Conservation (phyloP, 2,797 vertebrate genomes). For the Phoeniculus purpureus region DNA sequence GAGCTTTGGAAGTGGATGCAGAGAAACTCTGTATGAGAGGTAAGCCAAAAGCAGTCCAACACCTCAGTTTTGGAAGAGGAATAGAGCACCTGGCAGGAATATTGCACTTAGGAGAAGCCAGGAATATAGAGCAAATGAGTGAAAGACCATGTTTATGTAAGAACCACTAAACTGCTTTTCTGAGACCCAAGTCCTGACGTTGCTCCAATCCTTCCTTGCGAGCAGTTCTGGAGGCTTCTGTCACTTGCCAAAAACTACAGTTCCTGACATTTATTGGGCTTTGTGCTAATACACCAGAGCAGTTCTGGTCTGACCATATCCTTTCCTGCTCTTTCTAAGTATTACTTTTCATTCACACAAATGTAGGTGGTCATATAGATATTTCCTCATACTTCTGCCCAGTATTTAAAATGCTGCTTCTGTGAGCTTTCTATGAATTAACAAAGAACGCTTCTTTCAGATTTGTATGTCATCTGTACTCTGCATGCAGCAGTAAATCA, state of each 20-base stretch:
- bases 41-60: not conserved
- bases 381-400: not conserved
- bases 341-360: not conserved
- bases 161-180: not conserved
- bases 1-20: not conserved
- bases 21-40: not conserved
- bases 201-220: not conserved
- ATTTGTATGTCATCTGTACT: not conserved
- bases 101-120: not conserved
- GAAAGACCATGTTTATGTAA: not conserved
- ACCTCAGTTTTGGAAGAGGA: not conserved
- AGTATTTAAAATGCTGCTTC: not conserved
- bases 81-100: not conserved
- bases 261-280: not conserved
- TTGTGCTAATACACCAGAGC: not conserved
- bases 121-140: not conserved
- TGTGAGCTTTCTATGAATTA: not conserved
- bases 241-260: not conserved
- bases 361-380: fast-evolving
- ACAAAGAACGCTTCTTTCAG: not conserved
- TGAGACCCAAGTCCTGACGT: not conserved
- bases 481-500: not conserved
- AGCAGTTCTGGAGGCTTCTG: not conserved
- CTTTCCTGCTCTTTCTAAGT: not conserved
- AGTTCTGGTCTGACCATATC: not conserved